Base-by-base conservation (phyloP, 2,797 vertebrate genomes). In the Scleropages formosus region DNA sequence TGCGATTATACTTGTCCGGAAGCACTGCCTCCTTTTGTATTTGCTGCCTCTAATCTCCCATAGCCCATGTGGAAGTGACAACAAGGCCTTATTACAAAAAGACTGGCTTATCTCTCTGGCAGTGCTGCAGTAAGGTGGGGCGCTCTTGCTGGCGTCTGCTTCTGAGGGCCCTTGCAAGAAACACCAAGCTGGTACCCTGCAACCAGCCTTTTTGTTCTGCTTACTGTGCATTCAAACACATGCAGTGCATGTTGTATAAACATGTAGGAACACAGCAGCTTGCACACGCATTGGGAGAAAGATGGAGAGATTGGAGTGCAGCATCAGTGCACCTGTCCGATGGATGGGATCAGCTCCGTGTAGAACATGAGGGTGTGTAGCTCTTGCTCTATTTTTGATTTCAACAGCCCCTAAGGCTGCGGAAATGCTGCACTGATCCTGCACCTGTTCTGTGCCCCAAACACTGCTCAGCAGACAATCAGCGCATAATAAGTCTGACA, bases 81-180 rank as follows among this genome's bases (percentile, higher is more conserved):
- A 66, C 53, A 66, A 66, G 63, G 53, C 20, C 76, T 77, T 77
- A 77, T 73, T 77, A 77, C 70, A 77, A 73, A 73, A 59, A 67
- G 47, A 11, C 31, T 9, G 31, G 69, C 76, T 77, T 77, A 77
- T 77, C 76, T 73, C 53, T 49, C 51, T 73, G 63, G 61, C 53
- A 59, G 63, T 9, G 49, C 18, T 47, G 70, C 58, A 31, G 71
- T 67, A 13, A 59, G 62, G 13, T 11, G n/a, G 70, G 12, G 61
- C 20, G 44, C 49, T 60, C 7, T 49, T 18, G 27, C 47, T n/a
- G 31, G 31, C 46, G 63, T 62, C 70, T 73, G 70, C 7, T 26
- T 67, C 20, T 39, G 15, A 59, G 4, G 47, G 9, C 20, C 15
- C 39, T 47, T 6, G 46, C 24, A 44, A 56, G 31, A 49, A 51